Evolutionary conservation across 2,797 vertebrate genomes (phyloP), one percentile per base, ranked within the genome.

Genomic region (Numenius phaeopus): DNA sequence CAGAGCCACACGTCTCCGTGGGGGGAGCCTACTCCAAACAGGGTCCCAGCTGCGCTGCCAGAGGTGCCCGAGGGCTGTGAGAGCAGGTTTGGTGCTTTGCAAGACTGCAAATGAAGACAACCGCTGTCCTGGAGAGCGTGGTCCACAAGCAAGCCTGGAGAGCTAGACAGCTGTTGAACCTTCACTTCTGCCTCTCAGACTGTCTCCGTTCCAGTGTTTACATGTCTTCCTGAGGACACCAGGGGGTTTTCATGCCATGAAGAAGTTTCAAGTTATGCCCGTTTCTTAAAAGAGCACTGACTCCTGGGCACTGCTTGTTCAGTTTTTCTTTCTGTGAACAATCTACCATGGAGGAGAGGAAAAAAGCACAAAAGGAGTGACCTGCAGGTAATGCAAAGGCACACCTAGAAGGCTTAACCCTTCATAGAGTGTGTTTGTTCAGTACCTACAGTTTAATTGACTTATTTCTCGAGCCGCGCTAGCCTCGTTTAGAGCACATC

Each of bases 51-150:
- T 52, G n/a, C 0, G 0, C 34, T 44, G 32, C 57, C 55, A 17
- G 21, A n/a, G 22, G 23, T 32, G 57, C 23, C 40, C 0, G 0
- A 47, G 16, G 46, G 47, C 26, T 54, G 52, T 4, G 2, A 83
- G 69, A 32, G 44, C 23, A 46, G 37, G 29, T 78, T 34, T 64
- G 29, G 54, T 46, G 57, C 85, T 83, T 86, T 32, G 8, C 18
- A 77, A n/a, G 76, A 19, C 26, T 29, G 34, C 30, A 57, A 49
- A 46, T 3, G 32, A 69, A 83, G 40, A 30, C 9, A 34, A 64
- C 7, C 19, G 3, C 29, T 55, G 39, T 22, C 72, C 50, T 46
- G 26, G 15, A 26, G 30, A 47, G 9, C 8, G 14, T 19, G 50
- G 39, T 21, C 39, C 2, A 1, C 22, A 82, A 72, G 47, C 29